Conservation (phyloP, 2,888 invertebrate genomes). For the Drosophila paracracens region DNA sequence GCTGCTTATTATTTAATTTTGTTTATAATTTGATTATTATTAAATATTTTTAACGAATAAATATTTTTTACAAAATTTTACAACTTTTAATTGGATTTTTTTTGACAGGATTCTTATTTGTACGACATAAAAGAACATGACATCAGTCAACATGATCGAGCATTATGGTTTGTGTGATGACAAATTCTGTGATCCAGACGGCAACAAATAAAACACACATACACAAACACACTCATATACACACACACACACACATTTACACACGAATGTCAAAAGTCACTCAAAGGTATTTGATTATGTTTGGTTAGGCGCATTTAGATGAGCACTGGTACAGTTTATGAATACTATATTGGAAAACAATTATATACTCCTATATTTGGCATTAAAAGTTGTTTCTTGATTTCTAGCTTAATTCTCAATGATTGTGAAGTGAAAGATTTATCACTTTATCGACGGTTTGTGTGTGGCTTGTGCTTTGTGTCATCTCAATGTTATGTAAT, state of each 20-base stretch:
- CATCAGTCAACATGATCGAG: slow-evolving; percentile 57
- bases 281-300: neutral
- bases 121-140: slow-evolving; percentile 31
- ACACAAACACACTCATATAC: slow-evolving; percentile 3
- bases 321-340: slow-evolving; percentile 6
- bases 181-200: slow-evolving; percentile 85
- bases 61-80: slow-evolving; percentile 36
- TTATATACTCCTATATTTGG: slow-evolving; percentile 11
- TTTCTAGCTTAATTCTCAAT: slow-evolving; percentile 56
- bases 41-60: slow-evolving; percentile 65
- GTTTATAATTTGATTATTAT: slow-evolving; percentile 61
- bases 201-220: slow-evolving; percentile 36
- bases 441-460: slow-evolving; percentile 37
- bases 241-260: neutral
- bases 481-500: slow-evolving; percentile 49
- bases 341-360: slow-evolving; percentile 9
- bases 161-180: slow-evolving; percentile 84
- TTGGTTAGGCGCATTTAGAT: slow-evolving; percentile 7
- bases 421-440: slow-evolving; percentile 39
- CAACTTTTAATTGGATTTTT: slow-evolving; percentile 1
- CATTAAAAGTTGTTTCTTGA: slow-evolving; percentile 8
- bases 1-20: slow-evolving; percentile 43
- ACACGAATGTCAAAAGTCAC: slow-evolving; percentile 3
- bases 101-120: slow-evolving; percentile 16
- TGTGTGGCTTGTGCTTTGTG: slow-evolving; percentile 57